Base-by-base conservation (phyloP, 2,113 vertebrate genomes). In the Entelurus aequoreus region DNA sequence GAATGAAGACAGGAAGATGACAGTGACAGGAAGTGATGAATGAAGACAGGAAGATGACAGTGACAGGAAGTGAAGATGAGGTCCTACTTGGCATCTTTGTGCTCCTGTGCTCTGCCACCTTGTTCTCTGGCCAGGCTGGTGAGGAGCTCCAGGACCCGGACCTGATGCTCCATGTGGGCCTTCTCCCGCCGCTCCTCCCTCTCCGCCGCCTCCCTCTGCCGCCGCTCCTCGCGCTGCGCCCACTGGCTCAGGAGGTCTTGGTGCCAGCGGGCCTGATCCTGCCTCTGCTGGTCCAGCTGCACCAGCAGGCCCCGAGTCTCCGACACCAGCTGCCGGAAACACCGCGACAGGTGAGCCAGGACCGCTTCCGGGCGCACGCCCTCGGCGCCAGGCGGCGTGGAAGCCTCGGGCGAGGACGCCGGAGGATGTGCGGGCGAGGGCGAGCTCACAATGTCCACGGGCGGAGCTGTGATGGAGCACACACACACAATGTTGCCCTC, bases 131-230 rank as follows among this genome's bases (percentile, higher is more conserved):
- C 62, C 8, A 84, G 56, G 7, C 68, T 15, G 6, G 68, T 75
- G 61, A 86, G 80, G 0, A 87, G 78, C 74, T 84, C 75, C 72
- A 87, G 70, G n/a, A 87, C 80, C 49, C 82, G 14, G 53, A 87
- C 63, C 70, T 84, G 82, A 4, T 87, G 84, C 66, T 83, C 80
- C 86, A 87, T 84, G 42, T 82, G 82, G 16, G 84, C 78, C 5
- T 65, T 86, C 80, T 86, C 86, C 62, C 80, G 63, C 63, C 83
- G 62, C 61, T 85, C 83, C 60, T 85, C 85, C 44, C 83, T 65
- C 58, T 85, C 83, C 0, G 79, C 83, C 2, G 15, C 12, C 71
- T 85, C 83, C 69, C 65, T 67, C 65, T 86, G 81, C 65, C 78
- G 63, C 7, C 72, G 77, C 63, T 84, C 60, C 65, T 86, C 79